Base-by-base conservation (phyloP, 2,113 vertebrate genomes). In the Alectura lathami region DNA sequence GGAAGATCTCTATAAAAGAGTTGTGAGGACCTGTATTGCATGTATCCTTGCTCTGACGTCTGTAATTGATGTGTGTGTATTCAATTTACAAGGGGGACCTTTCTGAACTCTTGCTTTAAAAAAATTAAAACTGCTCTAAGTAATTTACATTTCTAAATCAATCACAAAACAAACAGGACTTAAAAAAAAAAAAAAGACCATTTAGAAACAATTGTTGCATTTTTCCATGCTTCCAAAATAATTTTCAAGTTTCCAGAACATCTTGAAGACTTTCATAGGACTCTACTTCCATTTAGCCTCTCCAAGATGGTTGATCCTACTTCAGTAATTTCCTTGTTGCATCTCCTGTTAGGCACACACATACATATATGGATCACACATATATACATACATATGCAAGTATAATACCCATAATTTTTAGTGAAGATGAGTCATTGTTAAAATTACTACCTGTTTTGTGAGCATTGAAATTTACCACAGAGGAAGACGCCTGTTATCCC, bases 371-470 rank as follows among this genome's bases (percentile, higher is more conserved):
- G 22, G 32, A 18, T 17, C 34, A 48, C 11, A 53, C 13, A 74
- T 6, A 69, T 22, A 76, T 2, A 34, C 5, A 75, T 7, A 51
- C 1, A 26, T 18, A 10, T 0, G 1, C 48, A 18, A 34, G 22
- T 50, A 73, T 50, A 70, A 86, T 80, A 83, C 29, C 47, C 54
- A 16, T 59, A 91, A 80, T 70, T 93, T 86, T 91, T 88, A 51
- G 63, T 92, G 76, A 79, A 64, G 48, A 66, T 79, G n/a, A 88
- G 29, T 83, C 67, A 62, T 4, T 70, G 36, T 43, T 91, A 74
- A 92, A 94, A 89, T 89, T 88, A 16, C 20, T 62, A 66, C 34
- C 30, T 69, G 79, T 92, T 68, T 54, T 16, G 34, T 42, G 9
- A 67, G 13, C 54, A 23, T 38, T 91, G 62, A 87, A 80, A 73